Evolutionary conservation across 1,140 invertebrate genomes (phyloP), one percentile per base, ranked within the genome.

Genomic region (Drosophila bocqueti): DNA sequence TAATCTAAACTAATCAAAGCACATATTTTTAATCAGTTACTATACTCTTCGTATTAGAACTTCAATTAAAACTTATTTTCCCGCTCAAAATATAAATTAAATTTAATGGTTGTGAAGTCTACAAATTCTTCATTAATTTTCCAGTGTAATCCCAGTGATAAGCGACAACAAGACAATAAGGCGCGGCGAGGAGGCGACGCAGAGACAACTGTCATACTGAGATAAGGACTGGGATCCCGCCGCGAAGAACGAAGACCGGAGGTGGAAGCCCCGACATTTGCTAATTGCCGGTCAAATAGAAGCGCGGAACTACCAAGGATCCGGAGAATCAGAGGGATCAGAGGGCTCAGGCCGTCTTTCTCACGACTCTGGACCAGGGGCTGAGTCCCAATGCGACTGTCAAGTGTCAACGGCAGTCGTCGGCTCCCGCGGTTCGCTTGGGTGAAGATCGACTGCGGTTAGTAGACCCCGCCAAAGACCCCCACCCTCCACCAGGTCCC

Each of bases 271-370:
- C 46, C 66, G 24, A 24, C 55, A 73, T 73, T 73, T 69, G 75
- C 75, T 78, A 78, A 78, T 78, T 78, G 58, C 40, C 64, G 74
- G 24, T 34, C 50, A 78, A 77, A 78, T 50, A 68, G 31, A 36
- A 36, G 50, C 38, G 34, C 50, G 4, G n/a, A 40, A 52, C 58
- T 63, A 13, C 67, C 49, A 40, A 68, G 74, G 24, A 60, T 73
- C 67, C 15, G 54, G 21, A 18, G 36, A 31, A 57, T 66, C 52
- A 55, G 69, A n/a, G 57, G 80, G 80, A 76, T 76, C 83, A 68
- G 46, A 65, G 63, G 65, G 65, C 75, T 84, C 72, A 58, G 47
- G 54, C 67, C 71, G 80, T 42, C 66, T 65, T 86, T 86, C 83
- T 87, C 83, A 86, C 83, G 83, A 63, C 81, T 21, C 29, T 11